These are phyloP conservation scores for Parazoanthus darwini DNA, from an alignment of 92 coral and sea anemone species.

Conservation along the genomic window DNA sequence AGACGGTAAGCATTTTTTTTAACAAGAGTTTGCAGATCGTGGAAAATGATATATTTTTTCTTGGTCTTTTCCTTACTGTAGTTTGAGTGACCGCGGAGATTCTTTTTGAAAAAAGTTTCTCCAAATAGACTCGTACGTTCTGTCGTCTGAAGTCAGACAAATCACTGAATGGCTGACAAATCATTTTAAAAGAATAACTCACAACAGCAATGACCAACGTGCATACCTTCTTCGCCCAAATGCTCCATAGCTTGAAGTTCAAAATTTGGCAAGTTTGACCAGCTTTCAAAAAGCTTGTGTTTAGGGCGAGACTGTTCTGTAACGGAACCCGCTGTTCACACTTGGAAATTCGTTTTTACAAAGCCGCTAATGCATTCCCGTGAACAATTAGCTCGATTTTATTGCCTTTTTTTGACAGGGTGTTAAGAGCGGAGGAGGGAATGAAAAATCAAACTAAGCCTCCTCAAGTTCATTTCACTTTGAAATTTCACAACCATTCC, in stretches of 20 bases:
- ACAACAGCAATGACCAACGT: background rate
- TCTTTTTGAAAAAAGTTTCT: background rate
- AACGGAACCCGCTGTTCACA: slow-evolving; percentile 3
- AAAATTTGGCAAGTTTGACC: slow-evolving; percentile 1
- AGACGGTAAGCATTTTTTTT: background rate
- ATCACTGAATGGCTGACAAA: background rate
- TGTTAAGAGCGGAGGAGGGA: too few species aligned
- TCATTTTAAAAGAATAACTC: background rate
- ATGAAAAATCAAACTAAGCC: too few species aligned
- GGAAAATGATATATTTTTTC: background rate
- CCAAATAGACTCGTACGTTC: too few species aligned
- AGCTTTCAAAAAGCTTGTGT: background rate
- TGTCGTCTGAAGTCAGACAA: background rate
- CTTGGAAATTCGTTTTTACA: background rate
- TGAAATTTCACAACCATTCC: too few species aligned
- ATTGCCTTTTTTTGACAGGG: too few species aligned
- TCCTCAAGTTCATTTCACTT: too few species aligned
- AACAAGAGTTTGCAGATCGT: background rate
- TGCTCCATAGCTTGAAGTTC: background rate
- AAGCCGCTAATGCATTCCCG: slow-evolving; percentile 11
- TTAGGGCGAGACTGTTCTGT: background rate
- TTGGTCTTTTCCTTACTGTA: background rate
- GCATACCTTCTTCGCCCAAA: background rate
- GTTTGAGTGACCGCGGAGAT: background rate
- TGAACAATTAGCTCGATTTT: background rate